phyloP scores from a whole-genome alignment of 2,113 vertebrate genomes.

The Eretmodus cyanostictus region DNA sequence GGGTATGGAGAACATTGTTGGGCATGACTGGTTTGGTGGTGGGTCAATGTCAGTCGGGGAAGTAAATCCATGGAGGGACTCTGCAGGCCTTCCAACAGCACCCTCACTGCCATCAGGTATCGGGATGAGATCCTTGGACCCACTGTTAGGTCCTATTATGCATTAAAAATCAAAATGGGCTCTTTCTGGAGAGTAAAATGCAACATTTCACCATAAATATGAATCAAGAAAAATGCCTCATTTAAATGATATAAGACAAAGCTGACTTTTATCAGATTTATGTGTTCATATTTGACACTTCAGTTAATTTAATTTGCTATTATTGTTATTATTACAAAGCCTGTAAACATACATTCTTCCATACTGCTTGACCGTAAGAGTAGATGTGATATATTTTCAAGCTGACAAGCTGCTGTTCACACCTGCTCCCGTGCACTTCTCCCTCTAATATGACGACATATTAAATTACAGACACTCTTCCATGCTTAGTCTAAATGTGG shows the following conservation, averaged over 20 bases:
- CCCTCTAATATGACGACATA: neutral
- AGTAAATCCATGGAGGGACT: neutral
- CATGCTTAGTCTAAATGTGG: conserved; percentile 21
- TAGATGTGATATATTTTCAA: neutral
- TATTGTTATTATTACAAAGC: rapidly evolving
- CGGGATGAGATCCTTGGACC: neutral
- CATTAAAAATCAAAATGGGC: rapidly evolving
- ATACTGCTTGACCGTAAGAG: neutral
- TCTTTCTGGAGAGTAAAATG: neutral
- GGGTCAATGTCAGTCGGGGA: rapidly evolving
- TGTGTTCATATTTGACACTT: neutral
- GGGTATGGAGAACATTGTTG: neutral
- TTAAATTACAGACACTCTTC: conserved; percentile 3
- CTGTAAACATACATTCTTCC: neutral
- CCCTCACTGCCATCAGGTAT: rapidly evolving
- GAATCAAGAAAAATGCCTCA: neutral
- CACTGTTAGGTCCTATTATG: neutral
- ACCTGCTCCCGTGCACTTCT: neutral
- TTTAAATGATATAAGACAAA: neutral
- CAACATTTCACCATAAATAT: neutral
- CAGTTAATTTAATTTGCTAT: neutral
- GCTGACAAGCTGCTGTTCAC: conserved; percentile 13
- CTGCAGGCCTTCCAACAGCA: neutral
- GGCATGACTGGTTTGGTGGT: neutral
- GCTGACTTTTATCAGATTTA: neutral